Base-by-base conservation (phyloP, 2,888 invertebrate genomes). In the Psylliodes chrysocephalus region DNA sequence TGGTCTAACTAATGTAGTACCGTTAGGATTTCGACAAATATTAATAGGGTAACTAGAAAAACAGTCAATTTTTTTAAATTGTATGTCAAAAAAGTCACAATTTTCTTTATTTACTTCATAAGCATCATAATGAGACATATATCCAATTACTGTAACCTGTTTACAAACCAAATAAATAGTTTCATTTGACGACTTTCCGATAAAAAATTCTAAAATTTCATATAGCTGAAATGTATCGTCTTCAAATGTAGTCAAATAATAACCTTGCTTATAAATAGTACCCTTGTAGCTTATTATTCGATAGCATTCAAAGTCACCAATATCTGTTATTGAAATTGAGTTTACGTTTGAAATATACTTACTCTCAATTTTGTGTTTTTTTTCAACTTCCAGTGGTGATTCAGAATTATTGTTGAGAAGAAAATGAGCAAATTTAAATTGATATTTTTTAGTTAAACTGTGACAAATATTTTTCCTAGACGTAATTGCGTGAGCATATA, bases 401-500 rank as follows among this genome's bases (percentile, higher is more conserved):
- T 51, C 10, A 3, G 28, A 25, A n/a, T n/a, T n/a, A n/a, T n/a
- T n/a, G n/a, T n/a, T n/a, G n/a, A n/a, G n/a, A n/a, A n/a, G n/a
- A n/a, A n/a, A n/a, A n/a, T n/a, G n/a, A 30, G 64, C 60, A 61
- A 64, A 64, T 30, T 64, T 64, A 14, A 64, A 28, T 19, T 47
- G 12, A 38, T 40, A 61, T 44, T 53, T 64, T 22, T 60, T 64
- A 4, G 60, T 42, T 19, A 64, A 38, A 14, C 47, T 64, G 1
- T 61, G n/a, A 46, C 64, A 64, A 46, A 64, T 64, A 17, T 64
- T 64, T 40, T 64, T 61, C 7, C 64, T 33, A 7, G 64, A 64
- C 12, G 64, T 64, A 12, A 61, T 61, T 14, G 52, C 51, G 18
- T 64, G 64, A 3, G 60, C 54, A 35, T 64, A 64, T 10, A 64